Evolutionary conservation across 2,888 invertebrate genomes (phyloP), one percentile per base, ranked within the genome.

Genomic region (Tubulanus polymorphus): DNA sequence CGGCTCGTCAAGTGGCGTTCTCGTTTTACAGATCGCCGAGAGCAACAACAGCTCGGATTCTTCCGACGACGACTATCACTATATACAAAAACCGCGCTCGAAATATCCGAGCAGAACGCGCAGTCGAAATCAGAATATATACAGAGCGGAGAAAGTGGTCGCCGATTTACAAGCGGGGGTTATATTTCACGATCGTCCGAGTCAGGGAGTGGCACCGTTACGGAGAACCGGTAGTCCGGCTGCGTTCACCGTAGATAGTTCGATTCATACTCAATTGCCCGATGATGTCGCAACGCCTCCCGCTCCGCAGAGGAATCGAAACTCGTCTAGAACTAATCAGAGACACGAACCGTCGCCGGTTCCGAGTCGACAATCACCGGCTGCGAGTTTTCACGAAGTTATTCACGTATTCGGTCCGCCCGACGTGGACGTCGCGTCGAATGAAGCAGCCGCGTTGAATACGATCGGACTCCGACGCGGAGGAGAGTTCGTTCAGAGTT

Each of bases 11-110:
- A 86, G 88, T 25, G 91, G 91, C 2, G 65, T 69, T 1, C 57
- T 73, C n/a, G 67, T 67, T 5, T 63, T 73, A 15, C 73, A 73
- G 56, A 61, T 64, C 18, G 74, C 73, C 0, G 75, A 76, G 56
- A 75, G 89, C 73, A 89, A 89, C 73, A 90, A 89, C 61, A 72
- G 69, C 70, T 90, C 90, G 1, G 90, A 90, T 72, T 90, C 89
- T 56, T 90, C 89, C 1, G 90, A 90, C 70, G 90, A 90, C 68
- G 80, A 80, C 50, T 61, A 66, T 41, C 68, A 71, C 55, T n/a
- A n/a, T n/a, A 65, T 70, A 27, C 72, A 71, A 15, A 64, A 76
- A 25, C 72, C 71, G 2, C 75, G 76, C 61, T 70, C 74, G n/a
- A 71, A 76, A 45, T 78, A 76, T 61, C 76, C 76, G 5, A 72